phyloP scores from a whole-genome alignment of 2,888 invertebrate species.

The Psylliodes chrysocephalus region DNA sequence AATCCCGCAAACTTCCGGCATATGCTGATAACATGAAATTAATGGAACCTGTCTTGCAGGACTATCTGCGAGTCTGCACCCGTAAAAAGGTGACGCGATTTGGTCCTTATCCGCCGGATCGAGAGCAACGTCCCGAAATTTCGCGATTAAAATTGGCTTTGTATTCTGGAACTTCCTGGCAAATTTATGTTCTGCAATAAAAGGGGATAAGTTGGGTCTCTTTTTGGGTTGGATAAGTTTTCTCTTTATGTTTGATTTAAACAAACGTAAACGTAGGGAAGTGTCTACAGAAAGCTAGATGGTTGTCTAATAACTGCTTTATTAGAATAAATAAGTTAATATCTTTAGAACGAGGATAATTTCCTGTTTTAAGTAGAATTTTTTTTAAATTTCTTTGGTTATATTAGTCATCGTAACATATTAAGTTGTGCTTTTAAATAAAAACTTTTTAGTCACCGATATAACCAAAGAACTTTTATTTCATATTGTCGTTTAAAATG shows the following conservation, averaged over 20 bases:
- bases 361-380: too few species aligned
- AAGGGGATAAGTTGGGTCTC: neutral
- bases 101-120: conserved; percentile 23
- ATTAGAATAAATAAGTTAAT: too few species aligned
- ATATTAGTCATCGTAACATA: too few species aligned
- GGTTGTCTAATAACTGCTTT: too few species aligned
- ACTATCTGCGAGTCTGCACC: conserved; percentile 23
- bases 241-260: neutral
- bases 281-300: neutral
- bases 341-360: too few species aligned
- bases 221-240: neutral
- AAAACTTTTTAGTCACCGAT: too few species aligned
- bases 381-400: too few species aligned
- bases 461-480: too few species aligned
- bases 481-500: too few species aligned
- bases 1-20: conserved; percentile 6
- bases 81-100: conserved; percentile 32
- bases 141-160: conserved; percentile 31
- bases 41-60: conserved; percentile 21
- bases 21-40: conserved; percentile 25
- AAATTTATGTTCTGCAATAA: conserved; percentile 28
- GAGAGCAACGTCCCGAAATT: conserved; percentile 31
- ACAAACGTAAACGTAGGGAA: neutral
- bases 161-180: conserved; percentile 19
- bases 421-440: too few species aligned